These are phyloP conservation scores for Elaphurus davidianus DNA, from an alignment of 2,113 vertebrate species.

Conservation along the genomic window DNA sequence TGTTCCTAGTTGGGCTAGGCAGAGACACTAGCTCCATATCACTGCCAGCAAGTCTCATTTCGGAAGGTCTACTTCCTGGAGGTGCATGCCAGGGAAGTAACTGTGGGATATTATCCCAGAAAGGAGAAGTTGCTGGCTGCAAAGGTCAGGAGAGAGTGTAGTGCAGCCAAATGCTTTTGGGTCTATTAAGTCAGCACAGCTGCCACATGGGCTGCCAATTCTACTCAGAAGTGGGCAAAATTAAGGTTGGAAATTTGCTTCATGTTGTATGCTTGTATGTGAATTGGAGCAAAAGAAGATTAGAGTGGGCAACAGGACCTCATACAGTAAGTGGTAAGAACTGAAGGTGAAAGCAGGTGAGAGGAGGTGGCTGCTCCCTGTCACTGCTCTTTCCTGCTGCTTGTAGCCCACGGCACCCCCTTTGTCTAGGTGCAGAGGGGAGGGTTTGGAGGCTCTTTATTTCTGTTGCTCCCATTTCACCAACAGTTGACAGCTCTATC, in stretches of 20 bases:
- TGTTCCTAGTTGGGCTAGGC: not conserved
- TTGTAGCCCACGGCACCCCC: not conserved
- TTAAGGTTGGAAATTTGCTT: slow-evolving; percentile 24
- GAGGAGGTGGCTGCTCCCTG: not conserved
- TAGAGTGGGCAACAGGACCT: not conserved
- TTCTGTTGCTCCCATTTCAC: slow-evolving; percentile 6
- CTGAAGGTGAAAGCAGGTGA: not conserved
- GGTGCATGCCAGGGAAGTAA: not conserved
- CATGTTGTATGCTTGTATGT: not conserved
- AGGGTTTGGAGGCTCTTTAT: not conserved
- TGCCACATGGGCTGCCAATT: not conserved
- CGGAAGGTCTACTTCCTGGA: not conserved
- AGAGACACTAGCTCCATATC: not conserved
- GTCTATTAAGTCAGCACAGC: not conserved
- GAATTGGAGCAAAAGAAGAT: not conserved
- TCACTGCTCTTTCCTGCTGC: not conserved
- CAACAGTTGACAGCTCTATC: not conserved
- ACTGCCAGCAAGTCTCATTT: not conserved
- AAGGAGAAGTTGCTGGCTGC: not conserved
- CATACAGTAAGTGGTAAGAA: not conserved
- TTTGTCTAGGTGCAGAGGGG: not conserved
- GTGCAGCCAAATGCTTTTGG: not conserved
- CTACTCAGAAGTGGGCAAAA: slow-evolving; percentile 6
- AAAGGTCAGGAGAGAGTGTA: not conserved
- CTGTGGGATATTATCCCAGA: not conserved